Conservation (phyloP, 2,888 invertebrate genomes). For the Noctua comes region DNA sequence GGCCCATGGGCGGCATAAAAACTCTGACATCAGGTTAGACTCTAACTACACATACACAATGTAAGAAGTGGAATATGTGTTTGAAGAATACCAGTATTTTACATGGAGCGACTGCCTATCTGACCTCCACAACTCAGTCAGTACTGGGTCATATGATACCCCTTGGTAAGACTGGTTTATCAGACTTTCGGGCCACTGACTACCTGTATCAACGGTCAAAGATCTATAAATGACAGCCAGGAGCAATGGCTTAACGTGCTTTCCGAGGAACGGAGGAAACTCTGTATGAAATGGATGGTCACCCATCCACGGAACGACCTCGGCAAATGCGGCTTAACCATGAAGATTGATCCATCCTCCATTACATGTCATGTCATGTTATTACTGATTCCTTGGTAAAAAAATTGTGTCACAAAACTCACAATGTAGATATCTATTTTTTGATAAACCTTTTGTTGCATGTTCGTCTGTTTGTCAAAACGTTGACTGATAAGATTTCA, state of each 20-base stretch:
- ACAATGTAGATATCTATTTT: background rate
- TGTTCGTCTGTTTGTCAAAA: slow-evolving; percentile 15
- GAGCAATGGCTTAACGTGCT: too few relatives aligned
- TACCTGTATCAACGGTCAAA: background rate
- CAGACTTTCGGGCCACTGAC: too few relatives aligned
- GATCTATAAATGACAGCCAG: background rate
- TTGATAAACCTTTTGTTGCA: background rate
- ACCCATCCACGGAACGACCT: background rate
- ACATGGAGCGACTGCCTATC: too few relatives aligned
- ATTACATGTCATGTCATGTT: too few relatives aligned
- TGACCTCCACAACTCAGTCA: background rate
- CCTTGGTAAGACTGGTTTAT: too few relatives aligned
- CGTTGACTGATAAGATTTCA: slow-evolving; percentile 37
- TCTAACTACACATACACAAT: too few relatives aligned
- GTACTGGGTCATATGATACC: too few relatives aligned
- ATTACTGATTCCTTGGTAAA: background rate
- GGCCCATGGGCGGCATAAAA: too few relatives aligned
- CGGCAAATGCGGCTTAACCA: background rate
- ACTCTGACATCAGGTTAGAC: too few relatives aligned
- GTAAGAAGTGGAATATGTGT: too few relatives aligned
- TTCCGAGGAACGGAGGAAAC: background rate
- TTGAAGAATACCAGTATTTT: too few relatives aligned
- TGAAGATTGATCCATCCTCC: background rate
- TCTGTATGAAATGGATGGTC: background rate
- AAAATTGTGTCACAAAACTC: background rate